A percentile compares a stretch with the other conserved stretches of the same genome.
phyloP scores from a whole-genome alignment of 2,113 vertebrate species.

The Damaliscus lunatus region DNA sequence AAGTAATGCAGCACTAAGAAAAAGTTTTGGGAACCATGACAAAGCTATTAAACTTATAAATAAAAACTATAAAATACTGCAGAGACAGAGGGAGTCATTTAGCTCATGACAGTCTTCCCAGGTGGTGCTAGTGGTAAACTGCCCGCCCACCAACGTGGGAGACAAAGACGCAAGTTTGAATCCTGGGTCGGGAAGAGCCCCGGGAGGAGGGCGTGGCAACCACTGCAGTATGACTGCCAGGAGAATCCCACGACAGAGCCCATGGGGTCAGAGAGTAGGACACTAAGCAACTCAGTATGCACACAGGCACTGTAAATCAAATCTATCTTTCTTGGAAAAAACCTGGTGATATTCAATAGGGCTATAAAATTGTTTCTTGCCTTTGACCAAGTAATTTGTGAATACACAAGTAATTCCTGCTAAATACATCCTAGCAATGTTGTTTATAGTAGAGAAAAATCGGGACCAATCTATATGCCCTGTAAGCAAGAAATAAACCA shows the following conservation, averaged over 20 bases:
- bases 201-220: not conserved
- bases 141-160: not conserved
- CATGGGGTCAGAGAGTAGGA: not conserved
- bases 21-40: not conserved
- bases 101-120: not conserved
- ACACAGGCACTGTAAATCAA: not conserved
- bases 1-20: not conserved
- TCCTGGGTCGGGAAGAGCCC: not conserved
- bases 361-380: not conserved
- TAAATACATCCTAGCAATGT: slow-evolving; percentile 7
- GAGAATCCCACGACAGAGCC: not conserved
- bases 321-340: not conserved
- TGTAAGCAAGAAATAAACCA: not conserved
- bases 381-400: not conserved
- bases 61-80: not conserved
- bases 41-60: not conserved
- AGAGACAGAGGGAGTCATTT: not conserved
- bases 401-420: slow-evolving; percentile 30
- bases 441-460: not conserved
- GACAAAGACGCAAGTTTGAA: not conserved
- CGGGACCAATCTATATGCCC: not conserved
- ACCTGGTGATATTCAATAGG: not conserved
- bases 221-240: not conserved
- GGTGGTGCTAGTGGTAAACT: not conserved
- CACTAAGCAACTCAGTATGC: not conserved